These are phyloP conservation scores for Pollenia amentaria DNA, from an alignment of 2,888 invertebrate species.

Conservation along the genomic window DNA sequence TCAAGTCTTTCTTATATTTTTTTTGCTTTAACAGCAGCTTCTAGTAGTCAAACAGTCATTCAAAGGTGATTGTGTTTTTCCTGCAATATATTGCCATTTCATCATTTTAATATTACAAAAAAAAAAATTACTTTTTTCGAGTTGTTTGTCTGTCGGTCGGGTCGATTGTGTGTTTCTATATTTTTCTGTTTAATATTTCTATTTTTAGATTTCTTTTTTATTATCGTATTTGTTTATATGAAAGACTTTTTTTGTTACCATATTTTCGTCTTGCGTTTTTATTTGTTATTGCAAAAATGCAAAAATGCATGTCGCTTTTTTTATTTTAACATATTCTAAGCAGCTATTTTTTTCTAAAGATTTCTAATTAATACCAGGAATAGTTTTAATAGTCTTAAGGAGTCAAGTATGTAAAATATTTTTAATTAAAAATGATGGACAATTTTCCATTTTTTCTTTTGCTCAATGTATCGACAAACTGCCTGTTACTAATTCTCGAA, in stretches of 20 bases:
- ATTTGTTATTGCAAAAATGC: constrained; percentile 39
- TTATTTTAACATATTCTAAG: background rate
- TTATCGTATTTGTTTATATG: constrained; percentile 5
- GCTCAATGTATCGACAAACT: too few species aligned
- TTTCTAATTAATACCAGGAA: background rate
- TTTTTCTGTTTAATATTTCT: constrained; percentile 7
- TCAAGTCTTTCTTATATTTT: constrained; percentile 8
- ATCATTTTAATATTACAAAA: constrained; percentile 68
- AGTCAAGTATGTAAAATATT: too few species aligned
- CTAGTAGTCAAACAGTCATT: constrained; percentile 70
- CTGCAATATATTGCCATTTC: constrained; percentile 74
- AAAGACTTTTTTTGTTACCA: constrained; percentile 5
- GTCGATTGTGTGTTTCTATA: background rate
- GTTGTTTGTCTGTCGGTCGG: background rate
- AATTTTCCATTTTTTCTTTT: too few species aligned
- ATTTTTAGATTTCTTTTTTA: background rate
- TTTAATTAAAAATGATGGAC: too few species aligned
- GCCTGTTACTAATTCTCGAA: too few species aligned
- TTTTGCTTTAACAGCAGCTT: constrained; percentile 61
- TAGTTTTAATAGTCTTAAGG: too few species aligned
- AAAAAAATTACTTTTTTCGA: constrained; percentile 24
- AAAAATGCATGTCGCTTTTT: constrained; percentile 41
- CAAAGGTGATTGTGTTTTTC: constrained; percentile 73
- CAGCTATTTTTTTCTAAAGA: background rate
- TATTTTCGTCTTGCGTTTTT: constrained; percentile 29